phyloP scores from a whole-genome alignment of 2,888 invertebrate genomes.

The Scaptomyza flava region DNA sequence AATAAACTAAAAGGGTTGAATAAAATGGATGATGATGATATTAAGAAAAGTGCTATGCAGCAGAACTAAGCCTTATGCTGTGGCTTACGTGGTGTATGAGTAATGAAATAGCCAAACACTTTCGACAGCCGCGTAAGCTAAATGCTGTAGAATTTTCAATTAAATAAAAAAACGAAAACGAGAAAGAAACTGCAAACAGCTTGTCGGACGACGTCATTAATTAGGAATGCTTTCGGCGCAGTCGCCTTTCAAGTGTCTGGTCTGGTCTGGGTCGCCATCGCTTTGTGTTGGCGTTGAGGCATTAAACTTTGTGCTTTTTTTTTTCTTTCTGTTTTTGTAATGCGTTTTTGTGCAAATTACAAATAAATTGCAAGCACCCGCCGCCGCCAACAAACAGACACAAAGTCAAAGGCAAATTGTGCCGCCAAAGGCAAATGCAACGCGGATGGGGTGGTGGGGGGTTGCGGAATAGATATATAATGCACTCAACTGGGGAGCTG shows the following conservation, averaged over 20 bases:
- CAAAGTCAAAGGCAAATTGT: slow-evolving; percentile 50
- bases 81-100: slow-evolving; percentile 64
- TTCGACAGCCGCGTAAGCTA: slow-evolving; percentile 44
- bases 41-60: background rate
- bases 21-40: slow-evolving; percentile 1
- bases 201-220: slow-evolving; percentile 66
- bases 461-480: background rate
- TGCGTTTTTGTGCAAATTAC: slow-evolving; percentile 73
- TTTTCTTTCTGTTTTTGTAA: slow-evolving; percentile 33
- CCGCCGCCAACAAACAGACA: slow-evolving; percentile 44
- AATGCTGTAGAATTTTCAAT: slow-evolving; percentile 61
- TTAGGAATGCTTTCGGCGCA: slow-evolving; percentile 71
- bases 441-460: background rate
- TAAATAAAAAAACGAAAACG: slow-evolving; percentile 23
- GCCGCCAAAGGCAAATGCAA: slow-evolving; percentile 36
- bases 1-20: slow-evolving; percentile 58
- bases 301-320: slow-evolving; percentile 49
- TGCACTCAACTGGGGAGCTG: slow-evolving; percentile 15
- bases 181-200: slow-evolving; percentile 16
- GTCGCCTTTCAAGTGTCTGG: slow-evolving; percentile 66
- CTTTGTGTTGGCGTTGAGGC: slow-evolving; percentile 72
- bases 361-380: slow-evolving; percentile 67
- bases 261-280: slow-evolving; percentile 48
- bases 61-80: slow-evolving; percentile 16
- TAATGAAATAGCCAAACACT: slow-evolving; percentile 60